Evolutionary conservation across 1,140 invertebrate genomes (phyloP).

Genomic region (Camponotus floridanus): DNA sequence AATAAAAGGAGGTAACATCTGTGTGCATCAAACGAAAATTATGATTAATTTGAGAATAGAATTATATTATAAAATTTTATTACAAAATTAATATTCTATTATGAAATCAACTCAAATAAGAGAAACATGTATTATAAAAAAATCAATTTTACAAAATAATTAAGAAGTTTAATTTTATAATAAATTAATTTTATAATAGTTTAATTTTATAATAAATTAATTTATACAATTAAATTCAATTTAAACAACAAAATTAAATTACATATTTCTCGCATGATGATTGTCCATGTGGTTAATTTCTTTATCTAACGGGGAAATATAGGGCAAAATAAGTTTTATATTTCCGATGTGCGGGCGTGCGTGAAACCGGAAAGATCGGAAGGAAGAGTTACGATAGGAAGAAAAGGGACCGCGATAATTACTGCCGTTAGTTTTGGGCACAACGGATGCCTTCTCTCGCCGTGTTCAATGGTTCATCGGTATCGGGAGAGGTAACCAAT

Average conservation of each 20-base stretch:
- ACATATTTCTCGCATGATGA: neutral
- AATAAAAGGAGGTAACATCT: neutral
- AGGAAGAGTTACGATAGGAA: conserved; percentile 12
- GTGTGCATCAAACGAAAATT: no score
- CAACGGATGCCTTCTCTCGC: conserved; percentile 21
- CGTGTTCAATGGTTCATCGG: conserved; percentile 51
- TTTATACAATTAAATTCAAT: conserved; percentile 2
- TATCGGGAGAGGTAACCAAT: conserved; percentile 67
- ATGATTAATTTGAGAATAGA: no score
- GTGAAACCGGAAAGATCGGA: conserved; percentile 25
- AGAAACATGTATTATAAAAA: neutral
- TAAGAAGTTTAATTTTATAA: conserved; percentile 35
- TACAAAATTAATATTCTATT: no score
- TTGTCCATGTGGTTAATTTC: neutral
- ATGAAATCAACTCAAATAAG: no score
- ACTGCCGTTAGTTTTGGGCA: conserved; percentile 40
- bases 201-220: conserved; percentile 14
- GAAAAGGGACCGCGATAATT: conserved; percentile 55
- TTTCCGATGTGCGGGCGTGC: neutral
- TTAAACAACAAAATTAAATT: conserved; percentile 5
- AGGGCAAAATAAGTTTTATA: neutral
- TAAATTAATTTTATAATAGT: neutral
- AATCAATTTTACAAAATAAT: conserved; percentile 12
- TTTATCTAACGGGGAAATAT: no score
- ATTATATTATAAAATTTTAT: no score